These are phyloP conservation scores for Uloborus plumipes DNA, from an alignment of 2,888 invertebrate species.

Conservation along the genomic window DNA sequence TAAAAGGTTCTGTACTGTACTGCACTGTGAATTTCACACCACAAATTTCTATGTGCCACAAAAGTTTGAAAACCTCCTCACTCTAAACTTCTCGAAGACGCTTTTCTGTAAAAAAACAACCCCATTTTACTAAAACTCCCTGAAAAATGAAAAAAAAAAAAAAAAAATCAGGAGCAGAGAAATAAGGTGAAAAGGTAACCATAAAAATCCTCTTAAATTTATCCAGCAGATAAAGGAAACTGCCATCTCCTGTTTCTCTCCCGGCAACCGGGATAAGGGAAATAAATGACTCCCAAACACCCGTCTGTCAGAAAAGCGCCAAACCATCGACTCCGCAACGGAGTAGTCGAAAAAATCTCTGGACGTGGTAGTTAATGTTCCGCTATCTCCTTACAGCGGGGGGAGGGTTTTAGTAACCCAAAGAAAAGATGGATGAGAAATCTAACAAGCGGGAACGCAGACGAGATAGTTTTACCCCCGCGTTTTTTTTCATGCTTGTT, in stretches of 20 bases:
- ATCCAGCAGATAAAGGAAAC: not conserved
- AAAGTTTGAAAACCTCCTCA: no score
- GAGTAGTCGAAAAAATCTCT: not conserved
- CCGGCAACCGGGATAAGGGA: constrained; percentile 50
- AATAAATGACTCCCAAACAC: constrained; percentile 59
- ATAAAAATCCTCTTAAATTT: not conserved
- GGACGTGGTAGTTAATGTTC: constrained; percentile 45
- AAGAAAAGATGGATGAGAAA: constrained; percentile 54
- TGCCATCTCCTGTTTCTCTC: constrained; percentile 15
- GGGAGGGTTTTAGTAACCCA: not conserved
- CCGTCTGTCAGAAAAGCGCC: constrained; percentile 60
- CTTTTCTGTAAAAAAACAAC: no score
- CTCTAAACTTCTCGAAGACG: no score
- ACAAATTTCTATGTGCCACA: no score
- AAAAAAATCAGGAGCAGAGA: not conserved
- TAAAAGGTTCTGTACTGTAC: no score
- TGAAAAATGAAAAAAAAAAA: no score
- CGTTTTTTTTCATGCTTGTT: not conserved
- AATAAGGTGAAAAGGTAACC: no score
- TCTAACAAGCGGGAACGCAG: constrained; percentile 48
- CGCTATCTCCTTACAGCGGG: constrained; percentile 19
- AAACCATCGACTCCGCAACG: constrained; percentile 38
- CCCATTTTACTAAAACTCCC: no score
- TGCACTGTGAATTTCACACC: no score
- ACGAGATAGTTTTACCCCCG: no score